These are phyloP conservation scores for Indicator indicator DNA, from an alignment of 2,113 vertebrate species.

Conservation along the genomic window DNA sequence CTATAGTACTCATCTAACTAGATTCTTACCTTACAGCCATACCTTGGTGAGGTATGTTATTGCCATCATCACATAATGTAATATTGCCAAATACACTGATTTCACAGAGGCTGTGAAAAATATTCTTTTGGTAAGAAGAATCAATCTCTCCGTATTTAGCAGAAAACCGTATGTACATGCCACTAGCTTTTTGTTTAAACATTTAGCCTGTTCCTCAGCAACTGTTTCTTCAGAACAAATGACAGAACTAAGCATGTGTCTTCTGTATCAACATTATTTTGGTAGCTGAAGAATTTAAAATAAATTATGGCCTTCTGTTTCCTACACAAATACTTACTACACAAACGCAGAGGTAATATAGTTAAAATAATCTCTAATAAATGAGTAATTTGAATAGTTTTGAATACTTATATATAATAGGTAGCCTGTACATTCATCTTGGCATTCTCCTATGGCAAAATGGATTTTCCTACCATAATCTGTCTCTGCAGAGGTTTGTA, in stretches of 20 bases:
- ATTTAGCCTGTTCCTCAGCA: not conserved
- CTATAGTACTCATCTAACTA: not conserved
- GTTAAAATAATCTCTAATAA: not conserved
- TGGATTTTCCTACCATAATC: not conserved
- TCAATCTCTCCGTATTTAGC: not conserved
- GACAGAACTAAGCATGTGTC: not conserved
- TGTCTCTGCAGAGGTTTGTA: not conserved
- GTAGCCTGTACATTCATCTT: not conserved
- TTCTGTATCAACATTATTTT: not conserved
- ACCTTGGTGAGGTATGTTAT: not conserved
- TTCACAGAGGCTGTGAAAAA: not conserved
- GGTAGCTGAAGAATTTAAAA: not conserved
- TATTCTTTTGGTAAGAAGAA: not conserved
- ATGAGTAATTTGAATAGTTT: not conserved
- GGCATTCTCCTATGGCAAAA: not conserved
- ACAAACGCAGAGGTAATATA: not conserved
- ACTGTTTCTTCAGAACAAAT: not conserved
- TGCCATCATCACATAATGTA: not conserved
- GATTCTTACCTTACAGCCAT: not conserved
- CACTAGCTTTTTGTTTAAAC: not conserved
- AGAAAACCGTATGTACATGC: not conserved
- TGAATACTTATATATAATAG: not conserved
- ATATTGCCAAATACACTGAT: not conserved
- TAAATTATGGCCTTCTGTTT: not conserved
- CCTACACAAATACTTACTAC: not conserved